Conservation (phyloP, 2,888 invertebrate genomes). For the Taenaris catops region DNA sequence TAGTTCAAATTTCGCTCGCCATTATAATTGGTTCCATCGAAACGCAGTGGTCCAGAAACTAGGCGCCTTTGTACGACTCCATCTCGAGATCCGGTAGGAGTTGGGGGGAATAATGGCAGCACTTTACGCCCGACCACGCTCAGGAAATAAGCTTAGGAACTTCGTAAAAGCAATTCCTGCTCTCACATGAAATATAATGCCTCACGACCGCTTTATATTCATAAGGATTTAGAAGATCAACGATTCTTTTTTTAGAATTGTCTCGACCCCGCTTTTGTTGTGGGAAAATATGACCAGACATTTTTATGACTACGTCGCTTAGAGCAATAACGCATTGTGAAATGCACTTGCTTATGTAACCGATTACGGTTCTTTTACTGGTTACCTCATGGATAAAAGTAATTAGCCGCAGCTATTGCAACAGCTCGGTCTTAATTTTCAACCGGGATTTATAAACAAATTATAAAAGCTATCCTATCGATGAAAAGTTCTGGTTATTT, state of each 20-base stretch:
- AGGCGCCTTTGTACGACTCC: slow-evolving; percentile 50
- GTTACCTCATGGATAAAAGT: no score
- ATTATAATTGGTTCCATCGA: slow-evolving; percentile 55
- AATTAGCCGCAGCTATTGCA: no score
- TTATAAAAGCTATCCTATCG: no score
- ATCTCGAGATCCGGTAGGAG: slow-evolving; percentile 36
- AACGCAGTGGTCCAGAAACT: slow-evolving; percentile 59
- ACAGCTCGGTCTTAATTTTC: no score
- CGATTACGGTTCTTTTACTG: no score
- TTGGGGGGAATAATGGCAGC: slow-evolving; percentile 63
- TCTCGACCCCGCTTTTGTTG: slow-evolving; percentile 32
- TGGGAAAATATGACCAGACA: no score
- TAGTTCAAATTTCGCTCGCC: slow-evolving; percentile 20
- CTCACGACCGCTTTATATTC: slow-evolving; percentile 71
- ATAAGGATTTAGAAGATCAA: slow-evolving; percentile 68
- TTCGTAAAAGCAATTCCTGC: slow-evolving; percentile 75
- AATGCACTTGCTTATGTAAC: no score
- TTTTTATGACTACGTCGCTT: no score
- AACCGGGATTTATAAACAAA: no score
- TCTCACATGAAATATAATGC: slow-evolving; percentile 74
- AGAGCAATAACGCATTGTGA: no score
- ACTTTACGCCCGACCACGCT: slow-evolving; percentile 69
- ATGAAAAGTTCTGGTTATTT: no score
- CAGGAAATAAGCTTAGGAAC: slow-evolving; percentile 79
- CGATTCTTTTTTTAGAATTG: slow-evolving; percentile 41